Percentiles rank a stretch among this genome's conserved stretches.
phyloP scores from a whole-genome alignment of 2,113 vertebrate species.

The Canis aureus region DNA sequence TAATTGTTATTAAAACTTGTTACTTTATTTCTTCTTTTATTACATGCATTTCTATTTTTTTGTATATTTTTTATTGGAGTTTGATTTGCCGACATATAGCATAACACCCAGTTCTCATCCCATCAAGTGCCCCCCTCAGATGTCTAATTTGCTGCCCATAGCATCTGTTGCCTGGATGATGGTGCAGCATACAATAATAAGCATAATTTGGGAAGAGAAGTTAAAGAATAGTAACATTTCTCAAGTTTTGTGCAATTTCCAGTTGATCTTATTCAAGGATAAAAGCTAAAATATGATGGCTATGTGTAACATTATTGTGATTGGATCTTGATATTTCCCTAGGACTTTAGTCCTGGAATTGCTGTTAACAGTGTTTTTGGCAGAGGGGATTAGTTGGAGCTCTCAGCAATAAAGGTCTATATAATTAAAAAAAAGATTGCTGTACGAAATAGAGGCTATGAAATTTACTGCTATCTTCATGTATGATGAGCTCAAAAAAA shows the following conservation, averaged over 20 bases:
- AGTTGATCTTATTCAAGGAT: slow-evolving; percentile 20
- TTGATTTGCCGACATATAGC: too few species aligned
- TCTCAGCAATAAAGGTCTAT: background rate
- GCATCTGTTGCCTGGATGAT: slow-evolving; percentile 58
- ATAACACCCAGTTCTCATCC: too few species aligned
- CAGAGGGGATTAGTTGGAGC: background rate
- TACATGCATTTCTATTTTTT: too few species aligned
- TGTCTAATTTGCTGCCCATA: background rate
- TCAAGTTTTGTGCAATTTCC: background rate
- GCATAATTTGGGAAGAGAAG: background rate
- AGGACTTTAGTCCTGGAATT: background rate
- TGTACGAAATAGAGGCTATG: background rate
- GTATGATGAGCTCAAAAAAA: background rate
- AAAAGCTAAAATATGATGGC: slow-evolving; percentile 34
- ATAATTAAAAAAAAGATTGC: background rate
- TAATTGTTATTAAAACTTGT: slow-evolving; percentile 43
- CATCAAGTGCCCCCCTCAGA: too few species aligned
- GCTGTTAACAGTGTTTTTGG: background rate
- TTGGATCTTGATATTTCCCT: background rate
- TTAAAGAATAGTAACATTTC: background rate
- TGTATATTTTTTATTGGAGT: too few species aligned
- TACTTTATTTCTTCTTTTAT: background rate
- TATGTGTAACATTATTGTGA: background rate
- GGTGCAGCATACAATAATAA: background rate
- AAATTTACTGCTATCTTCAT: background rate